Evolutionary conservation across 2,888 invertebrate species (phyloP), one percentile per base, ranked within the genome.

Genomic region (Stratiomys singularior): DNA sequence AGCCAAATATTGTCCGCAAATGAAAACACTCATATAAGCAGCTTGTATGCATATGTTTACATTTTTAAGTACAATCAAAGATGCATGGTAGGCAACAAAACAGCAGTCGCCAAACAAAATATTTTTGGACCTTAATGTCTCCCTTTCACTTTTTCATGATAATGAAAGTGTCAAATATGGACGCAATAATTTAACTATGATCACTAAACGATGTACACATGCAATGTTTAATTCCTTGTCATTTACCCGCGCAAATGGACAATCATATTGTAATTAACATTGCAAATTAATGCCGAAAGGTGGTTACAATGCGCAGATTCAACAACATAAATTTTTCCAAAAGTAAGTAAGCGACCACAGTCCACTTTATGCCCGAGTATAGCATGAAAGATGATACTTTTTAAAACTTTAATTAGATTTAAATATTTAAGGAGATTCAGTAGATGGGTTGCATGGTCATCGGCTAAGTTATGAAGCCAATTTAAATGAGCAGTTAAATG

Each of bases 141-240:
- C 52, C 52, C 52, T 52, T 52, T 52, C 52, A 52, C 52, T 52
- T 52, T 3, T 37, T 52, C 15, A 5, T 15, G 52, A 37, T 37
- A 5, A 52, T 9, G 52, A 52, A 52, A 52, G 52, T 52, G 52
- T 52, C 52, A 52, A 52, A 52, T 52, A 52, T 52, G 52, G 52
- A 52, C 3, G 52, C 18, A 52, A 9, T 37, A 9, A 37, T 37
- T n/a, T 52, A 52, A 18, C 52, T 52, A 9, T 52, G 15, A 5
- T 9, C 52, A 13, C 15, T 52, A 9, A 13, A 44, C 13, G 7
- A 9, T 18, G 52, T 52, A 52, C 15, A 52, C 18, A n/a, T 13
- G 15, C 18, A 9, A 52, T 18, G 4, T 5, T 18, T 52, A 52
- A 52, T 52, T 52, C 15, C 7, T 52, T 15, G 52, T 13, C 15